These are phyloP conservation scores for Halichoerus grypus DNA, from an alignment of 2,113 vertebrate genomes.

Conservation along the genomic window DNA sequence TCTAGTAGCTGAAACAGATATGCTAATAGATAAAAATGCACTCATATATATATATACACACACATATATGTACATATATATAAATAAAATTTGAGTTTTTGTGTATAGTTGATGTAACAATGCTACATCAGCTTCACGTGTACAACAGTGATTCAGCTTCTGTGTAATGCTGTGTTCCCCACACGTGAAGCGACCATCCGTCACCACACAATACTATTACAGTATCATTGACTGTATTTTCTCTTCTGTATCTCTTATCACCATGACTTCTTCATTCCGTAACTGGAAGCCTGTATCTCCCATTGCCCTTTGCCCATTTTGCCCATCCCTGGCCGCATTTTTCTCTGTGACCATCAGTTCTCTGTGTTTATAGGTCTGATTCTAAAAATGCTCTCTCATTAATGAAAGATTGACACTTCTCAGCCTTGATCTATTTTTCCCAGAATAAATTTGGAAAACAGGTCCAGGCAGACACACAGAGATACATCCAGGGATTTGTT, in stretches of 20 bases:
- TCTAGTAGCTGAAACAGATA: conserved; percentile 5
- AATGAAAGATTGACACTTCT: background rate
- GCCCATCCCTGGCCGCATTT: background rate
- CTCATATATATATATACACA: background rate
- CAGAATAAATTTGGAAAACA: conserved; percentile 25
- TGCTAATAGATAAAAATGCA: background rate
- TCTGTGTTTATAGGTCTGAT: background rate
- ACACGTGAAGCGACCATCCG: background rate
- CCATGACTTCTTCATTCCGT: background rate
- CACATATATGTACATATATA: no score
- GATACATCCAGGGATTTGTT: background rate
- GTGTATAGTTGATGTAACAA: background rate
- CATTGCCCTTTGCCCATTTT: background rate
- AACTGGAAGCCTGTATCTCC: background rate
- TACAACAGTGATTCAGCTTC: background rate
- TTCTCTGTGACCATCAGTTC: background rate
- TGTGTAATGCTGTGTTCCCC: background rate
- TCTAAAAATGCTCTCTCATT: background rate
- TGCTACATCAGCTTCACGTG: background rate
- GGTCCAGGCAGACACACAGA: background rate
- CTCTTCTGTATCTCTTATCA: background rate
- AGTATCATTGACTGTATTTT: background rate
- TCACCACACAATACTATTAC: background rate
- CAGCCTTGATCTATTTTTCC: background rate
- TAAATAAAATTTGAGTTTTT: background rate